Evolutionary conservation across 2,113 vertebrate genomes (phyloP).

Genomic region (Oriolus oriolus): DNA sequence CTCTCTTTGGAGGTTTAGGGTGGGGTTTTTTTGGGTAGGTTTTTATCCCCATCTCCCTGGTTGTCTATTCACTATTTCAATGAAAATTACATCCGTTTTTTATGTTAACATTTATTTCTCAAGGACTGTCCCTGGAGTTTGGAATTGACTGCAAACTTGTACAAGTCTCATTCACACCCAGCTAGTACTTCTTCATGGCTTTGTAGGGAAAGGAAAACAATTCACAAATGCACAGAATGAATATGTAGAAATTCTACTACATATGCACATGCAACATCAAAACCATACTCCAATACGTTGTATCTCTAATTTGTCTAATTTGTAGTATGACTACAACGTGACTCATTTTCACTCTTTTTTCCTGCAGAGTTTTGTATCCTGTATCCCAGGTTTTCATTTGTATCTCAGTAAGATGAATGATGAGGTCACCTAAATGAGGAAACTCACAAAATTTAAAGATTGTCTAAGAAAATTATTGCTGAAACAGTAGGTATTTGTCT

Average conservation of each 20-base stretch:
- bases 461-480: neutral
- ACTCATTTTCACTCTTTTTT: neutral
- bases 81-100: neutral
- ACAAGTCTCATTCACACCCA: neutral
- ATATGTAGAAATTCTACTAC: neutral
- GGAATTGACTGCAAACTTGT: neutral
- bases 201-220: neutral
- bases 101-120: neutral
- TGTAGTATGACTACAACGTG: neutral
- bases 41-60: neutral
- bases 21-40: neutral
- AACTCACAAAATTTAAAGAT: neutral
- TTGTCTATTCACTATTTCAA: neutral
- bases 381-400: neutral
- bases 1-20: neutral
- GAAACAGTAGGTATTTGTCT: neutral
- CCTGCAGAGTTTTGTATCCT: neutral
- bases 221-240: neutral
- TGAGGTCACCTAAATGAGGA: neutral
- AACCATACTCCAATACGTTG: neutral
- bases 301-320: neutral
- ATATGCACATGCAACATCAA: neutral
- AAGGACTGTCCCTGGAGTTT: neutral
- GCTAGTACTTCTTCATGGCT: neutral
- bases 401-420: neutral